Conservation (phyloP, 2,113 vertebrate species). For the Salminus brasiliensis region DNA sequence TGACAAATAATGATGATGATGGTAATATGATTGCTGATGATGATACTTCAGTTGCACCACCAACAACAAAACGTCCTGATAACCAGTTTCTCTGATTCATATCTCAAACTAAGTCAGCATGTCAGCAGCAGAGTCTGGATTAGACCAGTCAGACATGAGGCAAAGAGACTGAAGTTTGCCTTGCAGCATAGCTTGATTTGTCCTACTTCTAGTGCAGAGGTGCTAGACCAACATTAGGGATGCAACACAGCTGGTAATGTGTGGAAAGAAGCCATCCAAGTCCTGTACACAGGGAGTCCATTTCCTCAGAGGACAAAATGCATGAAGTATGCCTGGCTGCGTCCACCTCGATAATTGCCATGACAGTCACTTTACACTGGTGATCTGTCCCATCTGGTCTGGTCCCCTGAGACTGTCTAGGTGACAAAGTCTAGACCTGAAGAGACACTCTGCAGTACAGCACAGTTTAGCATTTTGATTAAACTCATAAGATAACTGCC, state of each 20-base stretch:
- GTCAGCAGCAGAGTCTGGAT: neutral
- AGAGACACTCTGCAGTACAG: neutral
- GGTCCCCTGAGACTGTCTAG: slow-evolving; percentile 13
- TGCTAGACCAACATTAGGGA: neutral
- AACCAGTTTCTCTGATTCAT: neutral
- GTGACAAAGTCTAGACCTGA: neutral
- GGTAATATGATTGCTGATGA: too few relatives aligned
- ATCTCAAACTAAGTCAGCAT: neutral
- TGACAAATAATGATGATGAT: too few relatives aligned
- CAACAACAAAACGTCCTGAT: neutral
- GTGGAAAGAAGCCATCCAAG: neutral
- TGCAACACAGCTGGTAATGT: slow-evolving; percentile 16
- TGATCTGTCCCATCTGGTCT: slow-evolving; percentile 1
- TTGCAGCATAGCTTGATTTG: slow-evolving; percentile 4
- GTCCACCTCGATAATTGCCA: neutral
- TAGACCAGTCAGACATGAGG: slow-evolving; percentile 1
- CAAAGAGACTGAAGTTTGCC: slow-evolving; percentile 14
- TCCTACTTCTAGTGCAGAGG: slow-evolving; percentile 6
- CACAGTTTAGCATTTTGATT: neutral
- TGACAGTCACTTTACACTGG: slow-evolving; percentile 10
- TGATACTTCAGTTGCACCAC: too few relatives aligned
- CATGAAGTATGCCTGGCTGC: neutral
- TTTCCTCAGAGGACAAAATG: slow-evolving; percentile 9
- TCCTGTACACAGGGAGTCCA: slow-evolving; percentile 2
- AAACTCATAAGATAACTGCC: neutral